Base-by-base conservation (phyloP, 2,888 invertebrate genomes). In the Drosophila differens region DNA sequence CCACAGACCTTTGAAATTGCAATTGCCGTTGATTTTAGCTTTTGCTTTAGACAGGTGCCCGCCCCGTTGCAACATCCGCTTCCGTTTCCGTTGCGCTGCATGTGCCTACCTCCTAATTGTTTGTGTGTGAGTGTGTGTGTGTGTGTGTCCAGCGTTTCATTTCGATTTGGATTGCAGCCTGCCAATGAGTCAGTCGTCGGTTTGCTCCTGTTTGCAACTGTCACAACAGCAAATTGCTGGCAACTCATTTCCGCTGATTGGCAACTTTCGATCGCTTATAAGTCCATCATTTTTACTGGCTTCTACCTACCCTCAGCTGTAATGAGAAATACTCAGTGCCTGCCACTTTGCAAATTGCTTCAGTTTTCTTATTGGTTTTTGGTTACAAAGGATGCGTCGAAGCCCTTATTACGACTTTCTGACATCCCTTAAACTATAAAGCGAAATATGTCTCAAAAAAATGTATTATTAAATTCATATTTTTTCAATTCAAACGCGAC, bases 161-260 rank as follows among this genome's bases (percentile, higher is more conserved):
- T 82, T 82, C 77, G 71, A 68, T 72, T 77, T 72, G 72, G 72
- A 77, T 66, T 74, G 79, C 76, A 57, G 32, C 22, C 41, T n/a
- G 41, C 41, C 4, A n/a, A 10, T 41, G 41, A 41, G 41, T 41
- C 47, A 47, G 47, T 55, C 70, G 12, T 33, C 57, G 49, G 47
- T 58, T 71, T 70, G 49, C 54, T 53, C 19, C 49, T 35, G 41
- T 28, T 52, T 35, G 44, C 74, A 54, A 57, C 39, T 69, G 62
- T 74, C 57, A 52, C 52, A 47, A 25, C 47, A 77, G 66, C 73
- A 77, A 77, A 70, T 77, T 77, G 73, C 77, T 74, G 77, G 66
- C 77, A 73, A 77, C 77, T 77, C 77, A 77, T 77, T 77, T 77
- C 77, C 77, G 73, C 64, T 77, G 77, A 77, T 77, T 77, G 74